A percentile compares a stretch with the other conserved stretches of the same genome.
phyloP scores from a whole-genome alignment of 2,888 invertebrate genomes.

The Hirtodrosophila trivittata region DNA sequence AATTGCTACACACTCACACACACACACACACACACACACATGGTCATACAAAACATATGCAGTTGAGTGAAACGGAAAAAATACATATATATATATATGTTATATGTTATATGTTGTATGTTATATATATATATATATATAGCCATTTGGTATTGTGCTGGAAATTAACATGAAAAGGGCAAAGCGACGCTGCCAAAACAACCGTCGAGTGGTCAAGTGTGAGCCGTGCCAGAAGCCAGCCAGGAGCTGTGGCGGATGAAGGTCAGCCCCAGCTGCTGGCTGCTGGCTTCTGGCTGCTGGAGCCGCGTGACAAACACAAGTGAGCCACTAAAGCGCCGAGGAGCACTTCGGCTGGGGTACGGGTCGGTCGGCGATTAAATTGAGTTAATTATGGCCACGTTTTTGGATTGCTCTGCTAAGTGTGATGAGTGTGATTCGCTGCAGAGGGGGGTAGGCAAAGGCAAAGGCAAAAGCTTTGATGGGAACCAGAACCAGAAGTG shows the following conservation, averaged over 20 bases:
- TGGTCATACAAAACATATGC: slow-evolving; percentile 64
- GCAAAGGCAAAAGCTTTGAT: slow-evolving; percentile 24
- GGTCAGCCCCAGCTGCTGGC: slow-evolving; percentile 29
- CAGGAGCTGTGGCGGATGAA: slow-evolving; percentile 18
- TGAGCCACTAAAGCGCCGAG: slow-evolving; percentile 65
- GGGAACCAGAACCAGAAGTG: slow-evolving; percentile 22
- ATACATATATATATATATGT: slow-evolving; percentile 32
- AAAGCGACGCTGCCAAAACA: slow-evolving; percentile 68
- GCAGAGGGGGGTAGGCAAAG: neutral
- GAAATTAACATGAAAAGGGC: slow-evolving; percentile 77
- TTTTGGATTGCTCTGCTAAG: slow-evolving; percentile 58
- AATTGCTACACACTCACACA: slow-evolving; percentile 67
- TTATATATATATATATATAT: neutral
- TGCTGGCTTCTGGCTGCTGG: no score
- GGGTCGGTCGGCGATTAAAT: slow-evolving; percentile 60
- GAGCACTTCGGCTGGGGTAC: slow-evolving; percentile 19
- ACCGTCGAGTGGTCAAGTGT: slow-evolving; percentile 49
- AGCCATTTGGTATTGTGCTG: slow-evolving; percentile 67
- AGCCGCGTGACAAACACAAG: slow-evolving; percentile 53
- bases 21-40: slow-evolving; percentile 29
- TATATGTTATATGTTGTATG: no score
- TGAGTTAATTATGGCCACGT: slow-evolving; percentile 73
- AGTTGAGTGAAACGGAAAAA: slow-evolving; percentile 28
- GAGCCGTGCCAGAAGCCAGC: neutral
- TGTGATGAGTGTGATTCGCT: slow-evolving; percentile 50